Conservation (phyloP, 2,888 invertebrate species). For the Oxystoma pomonae region DNA sequence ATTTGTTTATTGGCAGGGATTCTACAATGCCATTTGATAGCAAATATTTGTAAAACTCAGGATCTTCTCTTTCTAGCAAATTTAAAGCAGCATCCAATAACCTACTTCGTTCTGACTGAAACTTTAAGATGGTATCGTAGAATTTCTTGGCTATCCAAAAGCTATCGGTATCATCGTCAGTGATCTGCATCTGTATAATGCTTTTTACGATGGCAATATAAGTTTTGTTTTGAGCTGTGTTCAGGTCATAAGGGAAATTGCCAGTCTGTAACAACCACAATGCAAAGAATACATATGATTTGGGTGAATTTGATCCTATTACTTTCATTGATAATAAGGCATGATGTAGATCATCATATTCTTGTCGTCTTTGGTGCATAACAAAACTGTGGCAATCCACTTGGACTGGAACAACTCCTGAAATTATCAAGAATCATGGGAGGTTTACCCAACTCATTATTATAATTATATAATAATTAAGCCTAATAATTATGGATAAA, state of each 20-base stretch:
- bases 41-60: conserved; percentile 65
- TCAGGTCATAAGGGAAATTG: conserved; percentile 48
- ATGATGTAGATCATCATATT: conserved; percentile 69
- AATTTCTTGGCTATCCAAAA: conserved; percentile 82
- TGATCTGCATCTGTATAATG: conserved; percentile 64
- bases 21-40: conserved; percentile 58
- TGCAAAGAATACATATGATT: conserved; percentile 64
- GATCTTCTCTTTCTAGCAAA: conserved; percentile 75
- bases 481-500: too few species aligned
- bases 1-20: conserved; percentile 64
- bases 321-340: conserved; percentile 66
- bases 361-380: conserved; percentile 66
- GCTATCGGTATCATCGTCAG: conserved; percentile 70
- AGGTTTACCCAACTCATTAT: too few species aligned
- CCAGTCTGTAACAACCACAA: conserved; percentile 82
- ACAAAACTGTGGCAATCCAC: conserved; percentile 73
- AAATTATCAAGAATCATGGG: too few species aligned
- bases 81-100: conserved; percentile 63
- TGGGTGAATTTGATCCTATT: conserved; percentile 60
- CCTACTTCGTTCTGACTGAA: conserved; percentile 53
- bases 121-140: conserved; percentile 63
- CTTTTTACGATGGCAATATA: conserved; percentile 61
- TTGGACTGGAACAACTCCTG: conserved; percentile 75
- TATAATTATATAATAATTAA: too few species aligned
- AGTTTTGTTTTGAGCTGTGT: conserved; percentile 28